phyloP scores from a whole-genome alignment of 2,797 vertebrate species.

The Arrhamphus sclerolepis region DNA sequence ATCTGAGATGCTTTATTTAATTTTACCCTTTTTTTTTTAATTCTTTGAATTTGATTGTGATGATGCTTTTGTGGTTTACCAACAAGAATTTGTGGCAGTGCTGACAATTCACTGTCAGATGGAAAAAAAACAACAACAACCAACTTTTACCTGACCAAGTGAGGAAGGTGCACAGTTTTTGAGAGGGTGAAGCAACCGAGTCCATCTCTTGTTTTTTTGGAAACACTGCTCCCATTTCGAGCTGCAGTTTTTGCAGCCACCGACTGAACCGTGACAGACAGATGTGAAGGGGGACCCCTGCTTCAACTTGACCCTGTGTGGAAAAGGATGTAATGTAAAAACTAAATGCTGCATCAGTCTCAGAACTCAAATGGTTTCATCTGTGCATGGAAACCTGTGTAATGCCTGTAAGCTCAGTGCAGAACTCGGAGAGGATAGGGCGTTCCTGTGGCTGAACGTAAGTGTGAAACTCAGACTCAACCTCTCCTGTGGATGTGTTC shows the following conservation, averaged over 20 bases:
- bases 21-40: too few relatives aligned
- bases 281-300: slow-evolving; percentile 88
- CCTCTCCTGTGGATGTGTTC: slow-evolving; percentile 84
- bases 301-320: slow-evolving; percentile 87
- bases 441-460: slow-evolving; percentile 94
- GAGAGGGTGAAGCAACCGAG: slow-evolving; percentile 44
- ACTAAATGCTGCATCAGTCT: neutral
- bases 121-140: too few relatives aligned
- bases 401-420: slow-evolving; percentile 92
- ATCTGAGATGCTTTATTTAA: too few relatives aligned
- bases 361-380: neutral
- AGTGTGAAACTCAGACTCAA: slow-evolving; percentile 89
- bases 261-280: slow-evolving; percentile 90
- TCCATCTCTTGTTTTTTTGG: slow-evolving; percentile 38
- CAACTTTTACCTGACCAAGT: slow-evolving; percentile 92
- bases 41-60: neutral
- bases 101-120: neutral
- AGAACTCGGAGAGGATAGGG: slow-evolving; percentile 88
- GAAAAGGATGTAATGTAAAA: slow-evolving; percentile 2
- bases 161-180: slow-evolving; percentile 86
- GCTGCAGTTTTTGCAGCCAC: slow-evolving; percentile 88
- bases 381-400: slow-evolving; percentile 79
- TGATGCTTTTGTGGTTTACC: neutral
- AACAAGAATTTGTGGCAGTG: neutral
- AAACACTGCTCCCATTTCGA: slow-evolving; percentile 84